Conservation (phyloP, 2,888 invertebrate genomes). For the Tenthredo scrophulariae region DNA sequence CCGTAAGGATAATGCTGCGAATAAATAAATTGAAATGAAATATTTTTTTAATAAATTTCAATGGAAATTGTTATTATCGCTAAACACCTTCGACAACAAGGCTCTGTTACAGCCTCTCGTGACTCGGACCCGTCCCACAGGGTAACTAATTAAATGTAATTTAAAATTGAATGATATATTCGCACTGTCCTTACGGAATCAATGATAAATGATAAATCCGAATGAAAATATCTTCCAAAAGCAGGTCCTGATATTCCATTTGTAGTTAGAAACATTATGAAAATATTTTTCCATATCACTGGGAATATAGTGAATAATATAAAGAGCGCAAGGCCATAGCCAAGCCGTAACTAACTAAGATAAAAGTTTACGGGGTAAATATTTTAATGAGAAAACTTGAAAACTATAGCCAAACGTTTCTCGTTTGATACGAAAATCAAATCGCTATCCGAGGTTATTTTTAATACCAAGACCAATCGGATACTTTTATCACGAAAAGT, state of each 20-base stretch:
- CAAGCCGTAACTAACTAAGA: constrained; percentile 17
- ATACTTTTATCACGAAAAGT: constrained; percentile 58
- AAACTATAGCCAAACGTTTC: constrained; percentile 2
- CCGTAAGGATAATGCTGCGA: constrained; percentile 39
- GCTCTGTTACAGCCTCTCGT: constrained; percentile 60
- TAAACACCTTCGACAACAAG: constrained; percentile 57
- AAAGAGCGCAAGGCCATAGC: constrained; percentile 49
- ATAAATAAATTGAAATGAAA: not conserved
- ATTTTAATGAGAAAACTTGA: constrained; percentile 41
- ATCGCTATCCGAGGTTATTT: constrained; percentile 77
- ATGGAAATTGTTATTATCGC: constrained; percentile 25
- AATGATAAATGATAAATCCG: constrained; percentile 23
- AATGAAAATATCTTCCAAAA: constrained; percentile 53
- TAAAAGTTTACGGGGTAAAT: constrained; percentile 34
- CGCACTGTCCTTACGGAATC: constrained; percentile 38
- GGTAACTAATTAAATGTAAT: constrained; percentile 60
- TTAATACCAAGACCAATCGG: constrained; percentile 79
- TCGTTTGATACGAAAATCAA: constrained; percentile 58
- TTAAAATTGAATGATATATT: constrained; percentile 56
- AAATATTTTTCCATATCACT: constrained; percentile 74
- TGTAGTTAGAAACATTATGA: constrained; percentile 69
- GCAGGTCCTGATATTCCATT: constrained; percentile 68
- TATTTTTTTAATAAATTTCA: constrained; percentile 43
- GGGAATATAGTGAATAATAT: constrained; percentile 66
- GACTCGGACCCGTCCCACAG: constrained; percentile 61